Evolutionary conservation across 2,113 vertebrate species (phyloP), one percentile per base, ranked within the genome.

Genomic region (Gadus chalcogrammus): DNA sequence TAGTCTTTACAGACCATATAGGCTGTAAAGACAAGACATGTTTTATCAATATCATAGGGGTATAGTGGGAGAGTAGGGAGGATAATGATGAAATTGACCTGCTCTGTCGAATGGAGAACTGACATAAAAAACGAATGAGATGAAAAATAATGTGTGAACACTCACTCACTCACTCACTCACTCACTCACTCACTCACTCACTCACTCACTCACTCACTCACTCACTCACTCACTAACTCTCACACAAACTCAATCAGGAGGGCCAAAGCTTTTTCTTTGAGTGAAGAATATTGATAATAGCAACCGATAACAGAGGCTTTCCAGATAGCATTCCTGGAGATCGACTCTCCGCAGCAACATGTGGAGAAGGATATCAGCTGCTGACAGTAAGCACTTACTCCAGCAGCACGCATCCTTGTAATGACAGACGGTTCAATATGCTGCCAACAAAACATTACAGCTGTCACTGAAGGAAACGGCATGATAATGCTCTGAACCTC

Each of bases 371-470:
- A 68, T 68, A 61, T 11, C 69, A 73, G 72, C 61, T 55, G 70
- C 61, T 62, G 68, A 73, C 64, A 61, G 67, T 9, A 59, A 71
- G 20, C 52, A 67, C 75, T 77, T 22, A 73, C 60, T 71, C 71
- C 61, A 72, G 53, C 69, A 67, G 27, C 0, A 28, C 77, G 69
- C 71, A n/a, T 18, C 35, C 75, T 60, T 3, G 28, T 70, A 76
- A 68, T 67, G 63, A 65, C 28, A 48, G 67, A 77, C 56, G 65
- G 77, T 80, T 84, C 82, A 80, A 84, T 80, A 70, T 75, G 72
- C 64, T 24, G 35, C 70, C 42, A 48, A 13, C 42, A 12, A 48
- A 48, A 12, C 42, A 1, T 9, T 48, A 48, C 12, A 48, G 9
- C 42, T 48, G 42, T 48, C 12, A 9, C 55, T 16, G 55, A 58